A percentile compares a stretch with the other conserved stretches of the same genome.
Evolutionary conservation across 2,113 vertebrate species (phyloP).

Genomic region (Cebus imitator): DNA sequence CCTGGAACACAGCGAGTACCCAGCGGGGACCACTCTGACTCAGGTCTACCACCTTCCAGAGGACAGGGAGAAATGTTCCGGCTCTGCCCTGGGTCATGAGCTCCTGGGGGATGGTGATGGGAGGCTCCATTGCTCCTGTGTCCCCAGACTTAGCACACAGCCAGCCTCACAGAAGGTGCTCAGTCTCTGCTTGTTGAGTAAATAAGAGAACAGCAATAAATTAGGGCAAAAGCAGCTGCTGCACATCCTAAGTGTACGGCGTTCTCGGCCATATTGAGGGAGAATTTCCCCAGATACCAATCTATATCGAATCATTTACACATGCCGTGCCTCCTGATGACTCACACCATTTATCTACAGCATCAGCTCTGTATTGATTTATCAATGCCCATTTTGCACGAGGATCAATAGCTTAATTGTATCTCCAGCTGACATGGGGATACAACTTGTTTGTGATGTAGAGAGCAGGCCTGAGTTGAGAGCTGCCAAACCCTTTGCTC

Average conservation of each 20-base stretch:
- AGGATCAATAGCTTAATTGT: conserved; percentile 72
- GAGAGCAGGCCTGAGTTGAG: not conserved
- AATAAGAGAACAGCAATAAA: not conserved
- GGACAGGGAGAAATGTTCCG: not conserved
- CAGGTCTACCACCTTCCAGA: not conserved
- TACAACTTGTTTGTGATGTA: conserved; percentile 3
- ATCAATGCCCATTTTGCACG: conserved; percentile 68
- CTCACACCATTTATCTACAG: conserved; percentile 46
- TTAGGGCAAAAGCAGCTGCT: not conserved
- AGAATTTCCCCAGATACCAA: conserved; percentile 11
- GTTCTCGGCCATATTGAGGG: not conserved
- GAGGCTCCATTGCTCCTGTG: not conserved
- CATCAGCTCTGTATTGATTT: conserved; percentile 63
- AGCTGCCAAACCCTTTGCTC: not conserved
- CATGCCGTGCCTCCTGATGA: not conserved
- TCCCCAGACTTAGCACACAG: not conserved
- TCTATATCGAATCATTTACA: conserved; percentile 25
- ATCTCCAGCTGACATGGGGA: not conserved
- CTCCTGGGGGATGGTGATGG: not conserved
- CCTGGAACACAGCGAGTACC: not conserved
- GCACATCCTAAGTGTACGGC: not conserved
- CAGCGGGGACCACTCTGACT: not conserved
- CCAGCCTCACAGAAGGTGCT: not conserved
- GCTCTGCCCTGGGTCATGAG: not conserved
- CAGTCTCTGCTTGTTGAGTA: not conserved